Evolutionary conservation across 2,797 vertebrate genomes (phyloP).

Genomic region (Gadopsis marmoratus): DNA sequence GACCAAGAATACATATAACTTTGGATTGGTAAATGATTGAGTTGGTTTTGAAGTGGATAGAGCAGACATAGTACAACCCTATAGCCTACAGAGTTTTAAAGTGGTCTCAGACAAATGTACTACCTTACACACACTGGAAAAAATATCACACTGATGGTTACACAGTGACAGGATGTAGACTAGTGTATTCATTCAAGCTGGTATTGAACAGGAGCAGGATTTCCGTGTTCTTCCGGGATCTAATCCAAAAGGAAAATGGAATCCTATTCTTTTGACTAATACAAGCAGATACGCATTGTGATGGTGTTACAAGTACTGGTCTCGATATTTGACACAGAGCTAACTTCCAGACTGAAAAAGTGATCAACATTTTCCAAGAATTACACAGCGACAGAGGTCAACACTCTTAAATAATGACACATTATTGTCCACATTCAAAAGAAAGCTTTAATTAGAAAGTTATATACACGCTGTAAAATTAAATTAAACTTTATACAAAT

Average conservation of each 20-base stretch:
- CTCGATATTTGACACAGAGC: not conserved
- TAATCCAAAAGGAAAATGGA: constrained; percentile 29
- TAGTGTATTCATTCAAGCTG: constrained; percentile 11
- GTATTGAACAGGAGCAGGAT: constrained; percentile 14
- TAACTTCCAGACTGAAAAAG: not conserved
- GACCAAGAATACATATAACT: not conserved
- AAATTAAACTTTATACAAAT: constrained; percentile 99
- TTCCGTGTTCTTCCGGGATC: constrained; percentile 17
- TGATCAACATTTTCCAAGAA: not conserved
- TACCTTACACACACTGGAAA: not conserved
- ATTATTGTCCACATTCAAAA: constrained; percentile 85
- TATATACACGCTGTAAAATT: constrained; percentile 99
- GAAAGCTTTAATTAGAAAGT: constrained; percentile 94
- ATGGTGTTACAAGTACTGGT: not conserved
- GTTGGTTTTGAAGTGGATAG: not conserved
- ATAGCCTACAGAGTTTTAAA: not conserved
- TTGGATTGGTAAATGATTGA: constrained; percentile 7
- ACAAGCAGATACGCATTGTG: constrained; percentile 4
- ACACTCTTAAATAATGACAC: constrained; percentile 48
- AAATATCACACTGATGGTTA: not conserved
- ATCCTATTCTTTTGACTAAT: constrained; percentile 1
- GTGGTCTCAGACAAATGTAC: not conserved
- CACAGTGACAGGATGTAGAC: not conserved
- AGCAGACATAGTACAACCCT: not conserved
- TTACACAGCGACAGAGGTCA: not conserved